phyloP scores from a whole-genome alignment of 2,113 vertebrate species.

The Cygnus buccinator region DNA sequence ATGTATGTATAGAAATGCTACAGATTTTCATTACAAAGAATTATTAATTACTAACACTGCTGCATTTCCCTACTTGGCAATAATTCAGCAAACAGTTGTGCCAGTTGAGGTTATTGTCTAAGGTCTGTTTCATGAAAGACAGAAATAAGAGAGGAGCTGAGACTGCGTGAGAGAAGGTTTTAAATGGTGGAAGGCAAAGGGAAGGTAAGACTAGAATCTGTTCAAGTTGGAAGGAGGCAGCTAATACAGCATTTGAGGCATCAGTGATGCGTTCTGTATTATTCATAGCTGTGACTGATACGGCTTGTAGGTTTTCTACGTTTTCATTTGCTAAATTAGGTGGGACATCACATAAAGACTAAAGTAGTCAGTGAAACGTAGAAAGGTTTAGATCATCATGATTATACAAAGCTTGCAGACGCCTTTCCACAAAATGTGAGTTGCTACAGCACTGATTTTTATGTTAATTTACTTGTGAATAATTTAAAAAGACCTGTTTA shows the following conservation, averaged over 20 bases:
- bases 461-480: conserved; percentile 78
- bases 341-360: conserved; percentile 45
- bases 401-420: neutral
- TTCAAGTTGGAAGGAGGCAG: conserved; percentile 47
- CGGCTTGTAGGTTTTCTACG: neutral
- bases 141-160: neutral
- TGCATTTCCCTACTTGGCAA: neutral
- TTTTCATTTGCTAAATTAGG: conserved; percentile 66
- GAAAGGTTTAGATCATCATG: conserved; percentile 46
- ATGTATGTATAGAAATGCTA: neutral
- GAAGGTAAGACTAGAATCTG: neutral
- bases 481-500: conserved; percentile 80
- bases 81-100: neutral
- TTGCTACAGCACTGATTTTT: conserved; percentile 62
- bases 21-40: neutral
- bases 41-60: neutral
- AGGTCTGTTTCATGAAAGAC: neutral
- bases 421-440: conserved; percentile 4
- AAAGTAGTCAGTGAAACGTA: conserved; percentile 41
- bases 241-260: conserved; percentile 21
- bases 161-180: neutral
- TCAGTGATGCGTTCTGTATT: conserved; percentile 61
- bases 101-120: neutral
- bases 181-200: neutral
- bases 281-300: conserved; percentile 31